Conservation (phyloP, 2,797 vertebrate genomes). For the Lacerta bilineata region DNA sequence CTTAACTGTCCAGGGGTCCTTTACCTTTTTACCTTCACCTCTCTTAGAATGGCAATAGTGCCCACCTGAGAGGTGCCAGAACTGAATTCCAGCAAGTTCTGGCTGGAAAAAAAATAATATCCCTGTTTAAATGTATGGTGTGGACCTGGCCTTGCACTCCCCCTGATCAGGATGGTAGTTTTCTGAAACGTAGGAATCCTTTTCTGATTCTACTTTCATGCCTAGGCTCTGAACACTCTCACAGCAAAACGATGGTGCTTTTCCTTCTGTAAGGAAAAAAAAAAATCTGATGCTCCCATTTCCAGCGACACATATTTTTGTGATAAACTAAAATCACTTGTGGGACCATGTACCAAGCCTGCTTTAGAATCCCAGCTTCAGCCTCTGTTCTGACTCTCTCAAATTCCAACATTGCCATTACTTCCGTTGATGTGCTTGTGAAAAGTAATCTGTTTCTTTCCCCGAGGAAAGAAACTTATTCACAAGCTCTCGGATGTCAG, state of each 20-base stretch:
- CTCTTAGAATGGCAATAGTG: too few relatives aligned
- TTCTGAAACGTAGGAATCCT: background rate
- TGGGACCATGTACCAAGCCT: background rate
- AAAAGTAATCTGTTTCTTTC: conserved; percentile 36
- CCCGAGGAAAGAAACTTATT: conserved; percentile 43
- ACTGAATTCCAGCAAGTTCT: too few relatives aligned
- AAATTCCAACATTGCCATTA: conserved; percentile 3
- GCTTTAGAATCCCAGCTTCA: fast-evolving
- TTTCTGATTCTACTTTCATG: background rate
- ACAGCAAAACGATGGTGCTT: background rate
- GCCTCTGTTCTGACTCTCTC: conserved; percentile 43
- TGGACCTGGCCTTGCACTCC: too few relatives aligned
- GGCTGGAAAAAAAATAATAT: too few relatives aligned
- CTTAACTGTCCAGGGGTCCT: too few relatives aligned
- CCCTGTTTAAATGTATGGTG: too few relatives aligned
- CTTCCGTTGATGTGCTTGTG: conserved; percentile 44
- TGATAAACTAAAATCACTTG: background rate
- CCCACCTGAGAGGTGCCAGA: too few relatives aligned
- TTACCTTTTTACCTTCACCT: too few relatives aligned
- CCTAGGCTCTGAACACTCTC: background rate
- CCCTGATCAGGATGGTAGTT: background rate
- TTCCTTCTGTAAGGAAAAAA: background rate
- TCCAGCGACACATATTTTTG: background rate
- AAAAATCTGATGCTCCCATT: conserved; percentile 16
- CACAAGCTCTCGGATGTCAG: conserved; percentile 40